These are phyloP conservation scores for Helleia helle DNA, from an alignment of 2,888 invertebrate genomes.

Conservation along the genomic window DNA sequence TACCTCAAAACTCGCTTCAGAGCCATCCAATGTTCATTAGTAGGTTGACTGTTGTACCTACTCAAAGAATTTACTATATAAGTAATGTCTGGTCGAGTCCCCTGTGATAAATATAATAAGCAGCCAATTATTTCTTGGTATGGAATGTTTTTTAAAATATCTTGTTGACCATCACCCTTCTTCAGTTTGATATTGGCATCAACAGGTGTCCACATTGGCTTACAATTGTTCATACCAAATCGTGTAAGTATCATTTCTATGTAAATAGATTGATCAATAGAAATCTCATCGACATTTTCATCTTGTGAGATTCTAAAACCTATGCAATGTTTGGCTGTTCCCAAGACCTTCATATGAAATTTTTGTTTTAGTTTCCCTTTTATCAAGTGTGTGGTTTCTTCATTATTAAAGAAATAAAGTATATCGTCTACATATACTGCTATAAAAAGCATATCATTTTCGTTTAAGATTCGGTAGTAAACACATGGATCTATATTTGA, in stretches of 20 bases:
- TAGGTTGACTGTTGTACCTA: conserved; percentile 12
- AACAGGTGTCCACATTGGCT: neutral
- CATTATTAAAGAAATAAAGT: conserved; percentile 1
- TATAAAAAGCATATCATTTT: conserved; percentile 21
- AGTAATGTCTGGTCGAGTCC: neutral
- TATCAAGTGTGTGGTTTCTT: neutral
- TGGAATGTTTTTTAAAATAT: conserved; percentile 7
- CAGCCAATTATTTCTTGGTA: too few relatives aligned
- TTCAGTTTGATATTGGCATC: conserved; percentile 7
- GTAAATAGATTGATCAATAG: conserved; percentile 4
- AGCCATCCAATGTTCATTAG: conserved; percentile 9
- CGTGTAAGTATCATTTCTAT: neutral
- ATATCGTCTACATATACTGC: conserved; percentile 24
- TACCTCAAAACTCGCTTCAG: conserved; percentile 14
- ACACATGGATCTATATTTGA: conserved; percentile 25
- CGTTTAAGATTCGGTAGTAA: conserved; percentile 17
- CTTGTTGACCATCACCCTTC: neutral
- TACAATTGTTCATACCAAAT: conserved; percentile 6
- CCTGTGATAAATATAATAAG: conserved; percentile 13
- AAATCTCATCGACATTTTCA: conserved; percentile 4
- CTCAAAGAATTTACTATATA: conserved; percentile 13
- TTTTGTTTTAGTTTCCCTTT: conserved; percentile 5
- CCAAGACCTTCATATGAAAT: conserved; percentile 1
- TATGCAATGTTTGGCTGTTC: neutral
- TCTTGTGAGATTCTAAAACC: conserved; percentile 4